Evolutionary conservation across 2,113 vertebrate genomes (phyloP).

Genomic region (Otocyon megalotis): DNA sequence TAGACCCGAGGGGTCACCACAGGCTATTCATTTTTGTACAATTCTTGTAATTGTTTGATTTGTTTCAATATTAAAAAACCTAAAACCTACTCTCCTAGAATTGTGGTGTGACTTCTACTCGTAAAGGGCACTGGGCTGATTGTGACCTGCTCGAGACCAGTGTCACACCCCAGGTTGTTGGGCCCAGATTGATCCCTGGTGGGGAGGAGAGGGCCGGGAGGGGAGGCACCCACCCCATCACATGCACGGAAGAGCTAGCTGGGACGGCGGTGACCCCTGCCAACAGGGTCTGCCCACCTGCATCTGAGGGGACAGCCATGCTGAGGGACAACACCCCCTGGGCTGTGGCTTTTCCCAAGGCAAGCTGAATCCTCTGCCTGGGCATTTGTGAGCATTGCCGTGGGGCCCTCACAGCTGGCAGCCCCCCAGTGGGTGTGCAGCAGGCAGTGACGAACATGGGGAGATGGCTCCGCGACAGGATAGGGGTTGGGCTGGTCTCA

Average conservation of each 20-base stretch:
- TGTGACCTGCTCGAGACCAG: not conserved
- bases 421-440: too few relatives aligned
- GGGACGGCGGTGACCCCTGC: too few relatives aligned
- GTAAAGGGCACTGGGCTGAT: not conserved
- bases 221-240: not conserved
- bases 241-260: not conserved
- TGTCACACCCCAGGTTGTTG: not conserved
- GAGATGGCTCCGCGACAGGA: not conserved
- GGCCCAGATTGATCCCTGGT: not conserved
- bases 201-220: too few relatives aligned
- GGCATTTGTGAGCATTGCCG: not conserved
- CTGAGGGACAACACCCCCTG: too few relatives aligned
- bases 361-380: not conserved
- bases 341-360: not conserved
- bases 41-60: slow-evolving; percentile 75
- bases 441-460: not conserved
- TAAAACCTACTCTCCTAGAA: not conserved
- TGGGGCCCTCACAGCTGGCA: not conserved
- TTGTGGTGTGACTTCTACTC: not conserved
- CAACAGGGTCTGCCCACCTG: not conserved
- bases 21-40: slow-evolving; percentile 80
- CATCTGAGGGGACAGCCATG: too few relatives aligned
- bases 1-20: slow-evolving; percentile 52
- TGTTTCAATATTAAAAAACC: slow-evolving; percentile 81
- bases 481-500: not conserved